Base-by-base conservation (phyloP, 2,797 vertebrate genomes). In the Sebastes oblongus region DNA sequence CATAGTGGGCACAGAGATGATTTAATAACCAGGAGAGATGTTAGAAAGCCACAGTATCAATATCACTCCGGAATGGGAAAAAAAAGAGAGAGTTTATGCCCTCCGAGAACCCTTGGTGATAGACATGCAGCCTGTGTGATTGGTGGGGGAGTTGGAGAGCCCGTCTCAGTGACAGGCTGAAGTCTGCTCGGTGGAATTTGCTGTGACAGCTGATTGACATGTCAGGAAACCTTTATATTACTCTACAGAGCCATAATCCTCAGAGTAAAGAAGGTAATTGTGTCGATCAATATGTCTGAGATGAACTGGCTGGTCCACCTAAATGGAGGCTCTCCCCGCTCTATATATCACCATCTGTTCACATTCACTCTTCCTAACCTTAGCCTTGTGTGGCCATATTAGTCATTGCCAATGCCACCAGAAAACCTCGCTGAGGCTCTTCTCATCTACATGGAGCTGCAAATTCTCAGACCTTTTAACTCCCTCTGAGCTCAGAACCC, bases 161-260 rank as follows among this genome's bases (percentile, higher is more conserved):
- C 81, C 83, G 78, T 90, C 89, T 90, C 86, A 70, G 90, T 91
- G 93, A 93, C 93, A 90, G 89, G 82, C 85, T 85, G 89, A 86
- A 82, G 88, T 80, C 90, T 90, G 91, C 93, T 94, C 66, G 9
- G 70, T 81, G 91, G 92, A 94, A 95, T 90, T 90, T 90, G 86
- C 82, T 69, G 67, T 90, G 95, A 94, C 95, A 94, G 91, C 75
- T 94, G 94, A 94, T 84, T 94, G 95, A 94, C 94, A 95, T 69
- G 85, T 87, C 89, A 87, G 94, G 93, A 95, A 95, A 93, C 93
- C 95, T 94, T 95, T 95, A 94, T 95, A 95, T 95, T 94, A 94
- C 93, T 92, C 88, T 82, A 93, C 89, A 93, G 91, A 90, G 90
- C 89, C 83, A 89, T 92, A 92, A 95, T 95, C 94, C 88, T 93